Percentiles rank a stretch among this genome's conserved stretches.
These are phyloP conservation scores for Diplolepis rosae DNA, from an alignment of 2,888 invertebrate genomes.

Conservation along the genomic window DNA sequence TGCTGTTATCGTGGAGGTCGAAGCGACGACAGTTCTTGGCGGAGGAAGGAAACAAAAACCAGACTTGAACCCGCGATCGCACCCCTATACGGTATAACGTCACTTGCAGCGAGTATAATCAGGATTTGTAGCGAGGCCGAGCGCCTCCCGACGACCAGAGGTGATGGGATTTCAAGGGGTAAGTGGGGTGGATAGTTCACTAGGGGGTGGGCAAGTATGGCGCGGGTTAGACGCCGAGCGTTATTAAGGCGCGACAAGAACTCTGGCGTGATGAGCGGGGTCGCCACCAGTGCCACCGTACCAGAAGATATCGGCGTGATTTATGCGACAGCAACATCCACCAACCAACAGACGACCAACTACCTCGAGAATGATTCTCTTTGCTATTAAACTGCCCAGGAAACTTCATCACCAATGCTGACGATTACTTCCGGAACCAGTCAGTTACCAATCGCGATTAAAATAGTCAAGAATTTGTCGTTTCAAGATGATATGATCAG, in stretches of 20 bases:
- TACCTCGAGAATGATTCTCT: conserved; percentile 12
- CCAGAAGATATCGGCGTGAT: conserved; percentile 72
- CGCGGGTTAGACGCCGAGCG: conserved; percentile 66
- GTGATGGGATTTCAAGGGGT: conserved; percentile 41
- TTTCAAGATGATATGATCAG: background rate
- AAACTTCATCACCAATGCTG: background rate
- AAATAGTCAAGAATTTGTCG: background rate
- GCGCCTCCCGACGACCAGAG: conserved; percentile 44
- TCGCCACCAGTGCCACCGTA: conserved; percentile 67
- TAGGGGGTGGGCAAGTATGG: conserved; percentile 50
- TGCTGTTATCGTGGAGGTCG: conserved; percentile 38
- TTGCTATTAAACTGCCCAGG: background rate
- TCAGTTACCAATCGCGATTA: background rate
- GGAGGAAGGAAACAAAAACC: conserved; percentile 70
- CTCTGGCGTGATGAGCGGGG: conserved; percentile 71
- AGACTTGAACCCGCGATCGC: conserved; percentile 69
- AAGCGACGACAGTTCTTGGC: conserved; percentile 28
- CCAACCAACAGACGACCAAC: conserved; percentile 49
- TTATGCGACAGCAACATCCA: conserved; percentile 72
- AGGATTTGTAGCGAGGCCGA: conserved; percentile 74
- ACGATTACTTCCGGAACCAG: background rate
- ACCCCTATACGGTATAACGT: conserved; percentile 71
- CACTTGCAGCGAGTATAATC: conserved; percentile 75
- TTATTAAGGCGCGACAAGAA: conserved; percentile 73
- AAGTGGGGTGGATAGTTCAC: conserved; percentile 48